Percentiles rank a stretch among this genome's conserved stretches.
phyloP scores from a whole-genome alignment of 2,113 vertebrate species.

The Strix aluco region DNA sequence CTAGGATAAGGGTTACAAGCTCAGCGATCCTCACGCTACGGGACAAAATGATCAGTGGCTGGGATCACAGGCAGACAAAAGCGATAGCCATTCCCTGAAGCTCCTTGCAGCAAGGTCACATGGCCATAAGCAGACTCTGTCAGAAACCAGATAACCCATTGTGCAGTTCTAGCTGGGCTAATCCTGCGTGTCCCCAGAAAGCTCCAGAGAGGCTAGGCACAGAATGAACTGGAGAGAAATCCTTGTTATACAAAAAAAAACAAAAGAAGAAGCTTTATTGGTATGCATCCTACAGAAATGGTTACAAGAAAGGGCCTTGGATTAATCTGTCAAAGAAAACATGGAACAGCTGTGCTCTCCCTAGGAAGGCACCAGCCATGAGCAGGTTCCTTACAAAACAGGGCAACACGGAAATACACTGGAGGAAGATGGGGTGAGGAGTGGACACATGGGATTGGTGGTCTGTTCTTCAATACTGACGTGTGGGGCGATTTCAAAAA shows the following conservation, averaged over 20 bases:
- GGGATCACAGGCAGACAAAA: conserved; percentile 61
- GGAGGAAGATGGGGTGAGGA: neutral
- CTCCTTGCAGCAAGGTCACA: conserved; percentile 40
- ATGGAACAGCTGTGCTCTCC: conserved; percentile 1
- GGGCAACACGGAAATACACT: neutral
- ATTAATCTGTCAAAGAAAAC: conserved; percentile 30
- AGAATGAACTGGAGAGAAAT: neutral
- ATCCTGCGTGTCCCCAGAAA: neutral
- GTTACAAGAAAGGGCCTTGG: conserved; percentile 61
- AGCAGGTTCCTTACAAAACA: neutral
- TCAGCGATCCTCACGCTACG: conserved; percentile 1
- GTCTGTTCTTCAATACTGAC: neutral
- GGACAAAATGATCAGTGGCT: conserved; percentile 47
- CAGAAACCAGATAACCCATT: conserved; percentile 48
- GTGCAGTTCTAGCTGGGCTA: conserved; percentile 33
- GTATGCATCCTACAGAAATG: neutral
- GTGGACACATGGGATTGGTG: neutral
- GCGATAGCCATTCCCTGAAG: neutral
- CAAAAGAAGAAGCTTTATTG: conserved; percentile 69
- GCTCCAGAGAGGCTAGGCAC: neutral
- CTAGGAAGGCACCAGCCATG: neutral
- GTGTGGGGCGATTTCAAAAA: neutral
- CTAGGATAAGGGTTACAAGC: conserved; percentile 52
- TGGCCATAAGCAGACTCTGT: conserved; percentile 14
- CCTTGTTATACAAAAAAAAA: conserved; percentile 30